Conservation (phyloP, 2,797 vertebrate genomes). For the Poecile montanus region DNA sequence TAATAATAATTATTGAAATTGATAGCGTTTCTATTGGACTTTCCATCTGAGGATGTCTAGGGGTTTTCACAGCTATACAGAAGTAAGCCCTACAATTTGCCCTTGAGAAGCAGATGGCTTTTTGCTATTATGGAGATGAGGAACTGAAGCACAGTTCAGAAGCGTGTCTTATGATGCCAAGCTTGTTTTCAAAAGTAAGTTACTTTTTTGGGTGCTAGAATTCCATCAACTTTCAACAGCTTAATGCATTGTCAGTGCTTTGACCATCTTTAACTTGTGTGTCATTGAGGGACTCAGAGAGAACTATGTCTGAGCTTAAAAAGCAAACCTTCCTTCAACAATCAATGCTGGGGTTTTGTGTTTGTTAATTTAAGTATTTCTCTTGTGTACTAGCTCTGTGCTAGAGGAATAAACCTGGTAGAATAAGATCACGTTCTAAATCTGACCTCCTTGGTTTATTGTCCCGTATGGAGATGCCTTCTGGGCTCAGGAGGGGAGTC, state of each 20-base stretch:
- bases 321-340: not conserved
- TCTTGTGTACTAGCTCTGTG: not conserved
- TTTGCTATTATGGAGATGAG: conserved; percentile 39
- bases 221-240: not conserved
- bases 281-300: not conserved
- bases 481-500: not conserved
- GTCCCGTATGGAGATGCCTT: not conserved
- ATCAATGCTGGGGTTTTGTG: not conserved
- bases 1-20: conserved; percentile 50
- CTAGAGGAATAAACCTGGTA: not conserved
- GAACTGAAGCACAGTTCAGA: conserved; percentile 18
- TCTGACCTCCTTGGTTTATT: not conserved
- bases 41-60: not conserved
- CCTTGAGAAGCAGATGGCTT: conserved; percentile 45
- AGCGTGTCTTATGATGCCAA: not conserved
- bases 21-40: not conserved
- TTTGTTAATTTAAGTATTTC: not conserved
- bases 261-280: not conserved
- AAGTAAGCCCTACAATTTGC: conserved; percentile 53
- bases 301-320: not conserved
- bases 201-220: not conserved
- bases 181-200: not conserved
- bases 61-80: conserved; percentile 38
- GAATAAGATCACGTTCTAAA: not conserved
- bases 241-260: not conserved